Percentiles rank a stretch among this genome's conserved stretches.
These are phyloP conservation scores for Spheniscus humboldti DNA, from an alignment of 2,797 vertebrate species.

Conservation along the genomic window DNA sequence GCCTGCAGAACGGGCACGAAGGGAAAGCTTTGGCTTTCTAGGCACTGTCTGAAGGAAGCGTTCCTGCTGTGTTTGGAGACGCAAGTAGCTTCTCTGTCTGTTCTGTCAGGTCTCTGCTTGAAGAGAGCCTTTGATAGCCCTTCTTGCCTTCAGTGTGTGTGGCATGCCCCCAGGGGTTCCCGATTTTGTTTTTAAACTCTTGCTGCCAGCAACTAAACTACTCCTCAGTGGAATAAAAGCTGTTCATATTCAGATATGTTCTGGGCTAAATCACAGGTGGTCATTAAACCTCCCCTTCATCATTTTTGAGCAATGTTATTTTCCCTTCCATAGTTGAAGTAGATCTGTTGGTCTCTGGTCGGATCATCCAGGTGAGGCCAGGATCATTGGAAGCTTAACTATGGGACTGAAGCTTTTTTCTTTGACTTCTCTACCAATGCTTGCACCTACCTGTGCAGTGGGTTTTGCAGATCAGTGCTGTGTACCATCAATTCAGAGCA, in stretches of 20 bases:
- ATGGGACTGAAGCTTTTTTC: background rate
- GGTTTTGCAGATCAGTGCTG: background rate
- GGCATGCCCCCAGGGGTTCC: background rate
- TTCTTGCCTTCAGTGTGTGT: background rate
- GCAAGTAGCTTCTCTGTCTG: background rate
- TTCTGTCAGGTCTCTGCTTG: background rate
- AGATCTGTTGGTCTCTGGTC: background rate
- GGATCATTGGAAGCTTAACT: background rate
- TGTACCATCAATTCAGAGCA: rapidly evolving
- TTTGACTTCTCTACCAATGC: background rate
- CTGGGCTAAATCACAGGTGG: background rate
- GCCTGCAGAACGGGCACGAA: background rate
- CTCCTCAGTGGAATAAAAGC: background rate
- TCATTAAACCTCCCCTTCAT: background rate
- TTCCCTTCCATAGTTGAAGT: background rate
- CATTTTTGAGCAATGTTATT: background rate
- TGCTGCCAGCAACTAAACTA: no score
- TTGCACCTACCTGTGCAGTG: background rate
- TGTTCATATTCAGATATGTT: background rate
- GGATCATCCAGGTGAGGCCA: background rate
- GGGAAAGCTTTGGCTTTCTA: background rate
- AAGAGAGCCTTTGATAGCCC: background rate
- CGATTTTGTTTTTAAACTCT: background rate
- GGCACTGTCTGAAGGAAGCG: background rate
- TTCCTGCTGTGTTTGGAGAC: background rate